Conservation (phyloP, 64 coral and sea anemone genomes). For the Pocillopora damicornis region DNA sequence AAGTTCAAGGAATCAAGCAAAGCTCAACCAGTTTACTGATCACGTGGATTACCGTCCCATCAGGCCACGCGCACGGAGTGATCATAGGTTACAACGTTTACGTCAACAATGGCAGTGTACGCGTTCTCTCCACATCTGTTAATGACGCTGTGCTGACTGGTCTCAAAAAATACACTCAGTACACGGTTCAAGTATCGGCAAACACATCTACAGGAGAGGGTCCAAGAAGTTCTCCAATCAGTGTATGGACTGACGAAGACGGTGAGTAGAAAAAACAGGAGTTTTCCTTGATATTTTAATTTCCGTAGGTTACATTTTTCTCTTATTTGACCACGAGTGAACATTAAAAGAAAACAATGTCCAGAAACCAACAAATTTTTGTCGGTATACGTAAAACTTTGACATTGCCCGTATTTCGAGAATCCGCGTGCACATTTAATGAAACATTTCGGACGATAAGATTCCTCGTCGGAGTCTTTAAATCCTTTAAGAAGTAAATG, state of each 20-base stretch:
- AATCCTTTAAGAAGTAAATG: too few species aligned
- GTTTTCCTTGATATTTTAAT: too few species aligned
- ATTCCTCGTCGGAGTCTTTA: too few species aligned
- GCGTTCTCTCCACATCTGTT: not conserved
- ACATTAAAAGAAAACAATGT: too few species aligned
- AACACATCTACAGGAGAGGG: not conserved
- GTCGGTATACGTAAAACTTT: too few species aligned
- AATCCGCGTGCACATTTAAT: too few species aligned
- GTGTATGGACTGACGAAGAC: not conserved
- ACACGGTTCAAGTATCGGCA: not conserved
- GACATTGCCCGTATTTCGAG: too few species aligned
- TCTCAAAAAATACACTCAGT: not conserved
- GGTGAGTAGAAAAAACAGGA: not conserved
- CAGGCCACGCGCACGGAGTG: not conserved
- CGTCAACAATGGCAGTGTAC: not conserved
- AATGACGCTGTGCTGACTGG: not conserved
- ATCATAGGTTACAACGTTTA: not conserved
- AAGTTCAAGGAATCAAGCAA: not conserved
- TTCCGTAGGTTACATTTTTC: too few species aligned
- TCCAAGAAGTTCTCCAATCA: not conserved
- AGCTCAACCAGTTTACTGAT: not conserved
- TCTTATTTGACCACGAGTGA: too few species aligned
- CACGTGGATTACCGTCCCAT: not conserved
- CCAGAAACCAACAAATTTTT: too few species aligned
- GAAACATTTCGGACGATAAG: too few species aligned